Evolutionary conservation across 2,797 vertebrate genomes (phyloP), one percentile per base, ranked within the genome.

Genomic region (Chaenodraco wilsoni): DNA sequence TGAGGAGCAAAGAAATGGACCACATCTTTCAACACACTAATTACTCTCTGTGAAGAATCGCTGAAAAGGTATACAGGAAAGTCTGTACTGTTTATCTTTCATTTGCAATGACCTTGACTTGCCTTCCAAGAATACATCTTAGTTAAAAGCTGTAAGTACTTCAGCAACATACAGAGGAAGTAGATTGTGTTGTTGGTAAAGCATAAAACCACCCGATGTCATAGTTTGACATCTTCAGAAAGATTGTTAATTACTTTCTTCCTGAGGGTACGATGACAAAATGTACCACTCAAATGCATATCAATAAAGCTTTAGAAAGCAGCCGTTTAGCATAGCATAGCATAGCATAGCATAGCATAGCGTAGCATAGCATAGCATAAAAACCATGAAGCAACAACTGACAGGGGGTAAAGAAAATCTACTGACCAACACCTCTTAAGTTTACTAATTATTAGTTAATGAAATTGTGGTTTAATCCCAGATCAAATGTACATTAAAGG

Each of bases 71-170:
- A 16, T 7, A 33, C 16, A 11, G 31, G 15, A 50, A 50, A 6
- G 43, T 52, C 45, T 57, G 37, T 63, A 43, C 69, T 31, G n/a
- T 21, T 21, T 50, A 71, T 69, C 54, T 82, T 50, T 67, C 14
- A 54, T 50, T 61, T 58, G 19, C n/a, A 9, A 40, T 16, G 41
- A 19, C 37, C 43, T 72, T 54, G 41, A 21, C 69, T 69, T 78
- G 72, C 52, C 72, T 79, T 63, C 45, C 56, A 51, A 33, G 63
- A 59, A 74, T 14, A 86, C 78, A 74, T 72, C 49, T 56, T n/a
- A 87, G 74, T 79, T 27, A 79, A 73, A 74, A 33, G 37, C 54
- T 21, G 65, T 14, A 41, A 48, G 4, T 17, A 43, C 68, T 70
- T 74, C 14, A 65, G 57, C 69, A 78, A 70, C 52, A 52, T 48